Evolutionary conservation across 2,113 vertebrate species (phyloP).

Genomic region (Piprites chloris): DNA sequence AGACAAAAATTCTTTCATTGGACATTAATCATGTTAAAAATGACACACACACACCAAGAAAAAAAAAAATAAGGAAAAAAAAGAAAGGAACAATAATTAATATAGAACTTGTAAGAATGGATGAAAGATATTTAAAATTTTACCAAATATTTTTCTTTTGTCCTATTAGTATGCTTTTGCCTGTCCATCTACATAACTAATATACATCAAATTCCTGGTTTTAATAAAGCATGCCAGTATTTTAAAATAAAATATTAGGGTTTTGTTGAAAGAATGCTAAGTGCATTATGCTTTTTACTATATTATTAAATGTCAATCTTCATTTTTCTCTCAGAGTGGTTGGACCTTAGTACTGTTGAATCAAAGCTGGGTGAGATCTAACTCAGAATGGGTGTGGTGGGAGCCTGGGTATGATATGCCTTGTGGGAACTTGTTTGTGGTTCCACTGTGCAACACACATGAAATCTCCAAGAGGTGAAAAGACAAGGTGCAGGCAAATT

Average conservation of each 20-base stretch:
- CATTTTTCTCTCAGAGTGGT: not conserved
- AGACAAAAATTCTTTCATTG: not conserved
- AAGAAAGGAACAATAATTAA: not conserved
- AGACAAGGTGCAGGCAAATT: not conserved
- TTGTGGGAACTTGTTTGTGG: not conserved
- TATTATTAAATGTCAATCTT: not conserved
- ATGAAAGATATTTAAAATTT: not conserved
- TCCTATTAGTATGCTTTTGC: not conserved
- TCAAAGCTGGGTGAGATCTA: not conserved
- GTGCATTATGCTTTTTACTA: not conserved
- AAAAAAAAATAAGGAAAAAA: not conserved
- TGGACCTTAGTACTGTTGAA: accelerated
- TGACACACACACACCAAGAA: too few relatives aligned
- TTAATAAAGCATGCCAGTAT: not conserved
- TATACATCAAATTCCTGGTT: not conserved
- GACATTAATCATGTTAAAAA: not conserved
- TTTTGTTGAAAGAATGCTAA: not conserved
- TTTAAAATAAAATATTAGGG: not conserved
- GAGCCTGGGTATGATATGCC: not conserved
- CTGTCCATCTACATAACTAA: not conserved
- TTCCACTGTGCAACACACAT: not conserved
- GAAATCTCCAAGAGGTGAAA: not conserved
- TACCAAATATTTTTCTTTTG: not conserved
- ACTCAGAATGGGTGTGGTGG: accelerated
- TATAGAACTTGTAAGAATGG: not conserved